Conservation (phyloP, 1,140 invertebrate species). For the Panonychus citri region DNA sequence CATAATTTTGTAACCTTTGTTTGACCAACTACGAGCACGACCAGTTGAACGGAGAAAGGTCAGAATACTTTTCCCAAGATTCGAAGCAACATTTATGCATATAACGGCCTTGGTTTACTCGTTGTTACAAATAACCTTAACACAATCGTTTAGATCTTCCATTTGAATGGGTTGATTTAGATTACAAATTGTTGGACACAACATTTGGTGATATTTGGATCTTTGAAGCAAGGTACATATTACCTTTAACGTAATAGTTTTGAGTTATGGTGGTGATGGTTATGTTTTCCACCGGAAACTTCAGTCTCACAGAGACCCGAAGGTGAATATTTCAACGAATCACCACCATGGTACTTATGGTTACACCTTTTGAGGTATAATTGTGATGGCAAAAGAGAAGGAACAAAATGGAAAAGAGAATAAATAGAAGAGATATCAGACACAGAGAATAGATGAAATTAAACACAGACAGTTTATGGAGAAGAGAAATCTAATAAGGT, state of each 20-base stretch:
- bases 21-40: slow-evolving; percentile 73
- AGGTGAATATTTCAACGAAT: no score
- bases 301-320: no score
- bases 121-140: slow-evolving; percentile 84
- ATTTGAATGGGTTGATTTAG: slow-evolving; percentile 33
- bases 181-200: slow-evolving; percentile 54
- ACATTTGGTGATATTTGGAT: slow-evolving; percentile 35
- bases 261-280: no score
- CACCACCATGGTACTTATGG: no score
- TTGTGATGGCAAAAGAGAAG: no score
- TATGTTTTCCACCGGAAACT: no score
- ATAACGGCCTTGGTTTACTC: slow-evolving; percentile 55
- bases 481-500: no score
- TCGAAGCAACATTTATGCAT: slow-evolving; percentile 93
- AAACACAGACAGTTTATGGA: no score
- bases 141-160: slow-evolving; percentile 42
- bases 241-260: not conserved
- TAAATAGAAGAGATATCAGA: no score
- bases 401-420: no score
- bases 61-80: slow-evolving; percentile 66
- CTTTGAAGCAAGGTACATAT: not conserved
- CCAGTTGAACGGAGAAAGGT: slow-evolving; percentile 68
- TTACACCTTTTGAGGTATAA: no score
- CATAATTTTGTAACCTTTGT: slow-evolving; percentile 80
- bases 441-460: no score